A percentile compares a stretch with the other conserved stretches of the same genome.
Conservation (phyloP, 2,888 invertebrate genomes). For the Volucella zonaria region DNA sequence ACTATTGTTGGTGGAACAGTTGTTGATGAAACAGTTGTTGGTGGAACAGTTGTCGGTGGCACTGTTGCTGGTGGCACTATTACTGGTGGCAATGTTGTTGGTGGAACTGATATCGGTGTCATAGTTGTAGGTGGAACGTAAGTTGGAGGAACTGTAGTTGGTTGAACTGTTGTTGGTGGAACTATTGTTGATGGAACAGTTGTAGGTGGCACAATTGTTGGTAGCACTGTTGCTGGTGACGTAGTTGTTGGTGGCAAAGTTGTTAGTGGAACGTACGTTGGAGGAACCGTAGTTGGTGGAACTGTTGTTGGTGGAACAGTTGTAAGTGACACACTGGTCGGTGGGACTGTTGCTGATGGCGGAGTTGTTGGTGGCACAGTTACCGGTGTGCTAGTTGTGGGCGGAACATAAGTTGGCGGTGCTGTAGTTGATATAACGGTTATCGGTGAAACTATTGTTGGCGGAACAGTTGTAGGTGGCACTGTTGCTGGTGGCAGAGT, state of each 20-base stretch:
- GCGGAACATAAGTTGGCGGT: not conserved
- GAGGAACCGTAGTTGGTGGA: not conserved
- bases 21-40: not conserved
- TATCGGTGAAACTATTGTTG: not conserved
- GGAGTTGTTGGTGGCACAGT: not conserved
- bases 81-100: not conserved
- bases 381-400: not conserved
- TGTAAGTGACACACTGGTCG: not conserved
- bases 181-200: not conserved
- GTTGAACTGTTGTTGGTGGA: not conserved
- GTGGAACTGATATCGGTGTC: not conserved
- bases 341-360: not conserved
- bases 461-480: not conserved
- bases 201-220: not conserved
- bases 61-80: not conserved
- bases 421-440: not conserved
- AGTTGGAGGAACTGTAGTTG: conserved; percentile 2
- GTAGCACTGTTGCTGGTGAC: not conserved
- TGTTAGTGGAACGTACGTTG: conserved; percentile 1
- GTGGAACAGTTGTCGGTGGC: not conserved
- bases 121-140: not conserved
- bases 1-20: not conserved
- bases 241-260: not conserved
- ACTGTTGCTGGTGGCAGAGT: not conserved
- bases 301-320: not conserved